Base-by-base conservation (phyloP, 1,140 invertebrate genomes). In the Drosophila paulistorum region DNA sequence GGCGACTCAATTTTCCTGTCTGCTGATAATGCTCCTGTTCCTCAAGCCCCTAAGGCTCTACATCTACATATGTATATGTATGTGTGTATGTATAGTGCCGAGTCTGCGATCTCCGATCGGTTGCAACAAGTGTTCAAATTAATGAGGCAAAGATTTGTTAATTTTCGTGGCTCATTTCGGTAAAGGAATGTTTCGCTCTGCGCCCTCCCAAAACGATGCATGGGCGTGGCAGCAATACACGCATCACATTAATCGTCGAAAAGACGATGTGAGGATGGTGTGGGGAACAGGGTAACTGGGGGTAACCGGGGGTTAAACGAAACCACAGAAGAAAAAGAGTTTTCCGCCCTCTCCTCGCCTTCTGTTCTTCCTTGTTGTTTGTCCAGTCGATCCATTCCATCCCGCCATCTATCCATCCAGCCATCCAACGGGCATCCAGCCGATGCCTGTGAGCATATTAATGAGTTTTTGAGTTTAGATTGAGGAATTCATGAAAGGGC, bases 141-240 rank as follows among this genome's bases (percentile, higher is more conserved):
- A 89, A 89, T 89, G 84, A 84, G 74, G 59, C 84, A 81, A 79
- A 80, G 85, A 89, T 89, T 89, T 89, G 84, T 89, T 89, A 84
- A 89, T 81, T 89, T 89, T 89, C 74, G 77, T 87, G 79, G 77
- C 77, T 87, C 81, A 85, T 85, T 86, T 81, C 42, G 23, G 6
- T 26, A 35, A 35, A 58, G 20, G 60, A 69, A 62, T 61, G 26
- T 57, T 73, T 72, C 41, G 60, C 5, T 11, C 0, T 61, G 61
- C 54, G 30, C 30, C 30, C 30, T 30, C 30, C 30, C 30, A 30
- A 30, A 30, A 30, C 30, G 30, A 30, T 30, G 62, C 41, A 59
- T 51, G 35, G 75, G 69, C 70, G 77, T 78, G 75, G 65, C 70
- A 79, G 65, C 55, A 30, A 78, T 59, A 59, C 51, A 77, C 68